Conservation (phyloP, 2,888 invertebrate species). For the Pemphredon lugubris region DNA sequence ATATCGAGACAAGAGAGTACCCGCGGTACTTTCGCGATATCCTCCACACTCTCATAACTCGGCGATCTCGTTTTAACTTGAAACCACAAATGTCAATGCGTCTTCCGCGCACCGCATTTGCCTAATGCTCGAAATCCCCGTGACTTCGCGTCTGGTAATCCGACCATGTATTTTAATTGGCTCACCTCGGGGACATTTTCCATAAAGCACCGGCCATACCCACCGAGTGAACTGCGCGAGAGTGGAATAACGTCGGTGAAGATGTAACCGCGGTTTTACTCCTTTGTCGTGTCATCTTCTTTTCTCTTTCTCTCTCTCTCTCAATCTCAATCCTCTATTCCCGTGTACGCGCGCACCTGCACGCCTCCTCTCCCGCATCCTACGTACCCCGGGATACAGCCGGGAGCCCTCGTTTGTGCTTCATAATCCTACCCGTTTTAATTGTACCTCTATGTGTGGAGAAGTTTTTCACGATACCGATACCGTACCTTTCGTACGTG, state of each 20-base stretch:
- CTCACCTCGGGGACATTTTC: slow-evolving; percentile 42
- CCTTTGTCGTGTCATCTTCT: slow-evolving; percentile 28
- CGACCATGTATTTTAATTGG: slow-evolving; percentile 56
- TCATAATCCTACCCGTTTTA: slow-evolving; percentile 30
- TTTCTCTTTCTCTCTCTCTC: not conserved
- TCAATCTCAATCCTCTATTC: no score
- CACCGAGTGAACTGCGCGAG: slow-evolving; percentile 2
- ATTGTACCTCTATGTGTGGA: slow-evolving; percentile 19
- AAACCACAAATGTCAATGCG: slow-evolving; percentile 46
- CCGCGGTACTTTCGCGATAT: no score
- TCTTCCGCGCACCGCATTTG: slow-evolving; percentile 47
- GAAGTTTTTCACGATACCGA: not conserved
- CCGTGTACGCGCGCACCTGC: no score
- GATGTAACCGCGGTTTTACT: slow-evolving; percentile 42
- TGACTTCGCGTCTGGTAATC: slow-evolving; percentile 44
- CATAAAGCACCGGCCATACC: slow-evolving; percentile 30
- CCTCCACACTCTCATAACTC: not conserved
- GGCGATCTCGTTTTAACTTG: slow-evolving; percentile 20
- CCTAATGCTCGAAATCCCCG: slow-evolving; percentile 52
- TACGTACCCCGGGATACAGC: no score
- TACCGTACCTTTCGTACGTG: slow-evolving; percentile 10
- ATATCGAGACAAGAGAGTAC: no score
- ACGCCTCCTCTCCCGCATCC: no score
- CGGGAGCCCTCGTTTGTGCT: slow-evolving; percentile 13
- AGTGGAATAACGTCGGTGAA: slow-evolving; percentile 43